Conservation (phyloP, 2,797 vertebrate species). For the Gorsachius magnificus region DNA sequence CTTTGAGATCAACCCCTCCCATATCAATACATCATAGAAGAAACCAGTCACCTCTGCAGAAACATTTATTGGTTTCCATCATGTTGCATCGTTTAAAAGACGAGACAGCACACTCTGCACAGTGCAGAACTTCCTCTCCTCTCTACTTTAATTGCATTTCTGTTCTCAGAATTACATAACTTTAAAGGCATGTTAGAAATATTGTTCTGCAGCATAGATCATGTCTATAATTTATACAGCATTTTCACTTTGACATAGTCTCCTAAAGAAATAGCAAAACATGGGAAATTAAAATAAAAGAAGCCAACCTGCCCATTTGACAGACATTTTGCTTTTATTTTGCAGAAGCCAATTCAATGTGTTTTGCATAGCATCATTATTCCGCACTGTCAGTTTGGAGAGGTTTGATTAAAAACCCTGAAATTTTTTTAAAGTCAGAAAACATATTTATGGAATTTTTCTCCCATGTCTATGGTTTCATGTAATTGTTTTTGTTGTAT, state of each 20-base stretch:
- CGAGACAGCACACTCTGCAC: conserved; percentile 5
- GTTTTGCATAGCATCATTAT: not conserved
- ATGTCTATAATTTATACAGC: not conserved
- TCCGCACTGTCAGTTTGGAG: not conserved
- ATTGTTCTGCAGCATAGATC: conserved; percentile 25
- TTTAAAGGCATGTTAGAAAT: conserved; percentile 54
- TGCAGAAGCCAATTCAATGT: not conserved
- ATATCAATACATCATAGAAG: conserved; percentile 9
- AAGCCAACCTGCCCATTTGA: not conserved
- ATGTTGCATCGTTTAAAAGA: conserved; percentile 39
- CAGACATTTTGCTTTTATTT: not conserved
- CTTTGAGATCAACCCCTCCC: not conserved
- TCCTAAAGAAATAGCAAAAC: not conserved
- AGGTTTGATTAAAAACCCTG: not conserved
- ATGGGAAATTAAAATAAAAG: conserved; percentile 10
- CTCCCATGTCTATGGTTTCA: not conserved
- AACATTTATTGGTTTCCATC: conserved; percentile 43
- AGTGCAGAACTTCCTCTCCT: conserved; percentile 18
- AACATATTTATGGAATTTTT: not conserved
- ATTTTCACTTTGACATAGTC: not conserved
- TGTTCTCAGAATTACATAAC: conserved; percentile 40
- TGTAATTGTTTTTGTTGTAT: not conserved
- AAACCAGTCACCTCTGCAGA: conserved; percentile 13
- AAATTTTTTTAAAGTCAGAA: not conserved
- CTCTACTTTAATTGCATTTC: conserved; percentile 53